These are phyloP conservation scores for Drosophila varians DNA, from an alignment of 1,140 invertebrate species.

Conservation along the genomic window DNA sequence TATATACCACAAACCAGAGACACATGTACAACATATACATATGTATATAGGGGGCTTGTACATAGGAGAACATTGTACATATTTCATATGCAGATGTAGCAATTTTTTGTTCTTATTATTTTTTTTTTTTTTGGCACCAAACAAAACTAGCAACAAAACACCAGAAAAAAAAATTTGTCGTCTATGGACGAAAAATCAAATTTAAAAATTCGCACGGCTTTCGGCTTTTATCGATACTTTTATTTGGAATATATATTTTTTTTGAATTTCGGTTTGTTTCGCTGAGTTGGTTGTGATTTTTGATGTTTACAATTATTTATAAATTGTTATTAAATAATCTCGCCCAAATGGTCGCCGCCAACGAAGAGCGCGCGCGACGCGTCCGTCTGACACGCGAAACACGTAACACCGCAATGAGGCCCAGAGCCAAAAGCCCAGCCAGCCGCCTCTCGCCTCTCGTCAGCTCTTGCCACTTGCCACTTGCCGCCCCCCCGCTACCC, in stretches of 20 bases:
- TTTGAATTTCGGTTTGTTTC: slow-evolving; percentile 9
- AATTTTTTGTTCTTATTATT: slow-evolving; percentile 1
- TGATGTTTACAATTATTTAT: slow-evolving; percentile 44
- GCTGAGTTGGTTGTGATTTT: background rate
- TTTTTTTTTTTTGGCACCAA: slow-evolving; percentile 23
- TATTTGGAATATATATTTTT: background rate
- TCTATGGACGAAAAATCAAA: background rate
- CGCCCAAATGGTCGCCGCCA: slow-evolving; percentile 54
- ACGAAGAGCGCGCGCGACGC: slow-evolving; percentile 63
- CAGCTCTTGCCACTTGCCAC: slow-evolving; percentile 8
- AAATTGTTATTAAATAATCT: slow-evolving; percentile 45
- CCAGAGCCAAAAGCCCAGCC: slow-evolving; percentile 36
- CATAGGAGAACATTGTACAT: background rate
- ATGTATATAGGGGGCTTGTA: background rate
- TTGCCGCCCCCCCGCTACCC: slow-evolving; percentile 4
- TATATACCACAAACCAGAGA: too few species aligned
- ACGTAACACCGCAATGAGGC: slow-evolving; percentile 84
- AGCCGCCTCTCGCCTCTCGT: slow-evolving; percentile 13
- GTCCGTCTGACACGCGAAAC: slow-evolving; percentile 83
- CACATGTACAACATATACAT: background rate
- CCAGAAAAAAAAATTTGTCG: slow-evolving; percentile 35
- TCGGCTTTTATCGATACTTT: background rate
- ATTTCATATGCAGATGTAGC: background rate
- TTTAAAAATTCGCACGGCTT: background rate
- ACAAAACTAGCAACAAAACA: slow-evolving; percentile 17